Evolutionary conservation across 2,797 vertebrate species (phyloP), one percentile per base, ranked within the genome.

Genomic region (Balearica regulorum): DNA sequence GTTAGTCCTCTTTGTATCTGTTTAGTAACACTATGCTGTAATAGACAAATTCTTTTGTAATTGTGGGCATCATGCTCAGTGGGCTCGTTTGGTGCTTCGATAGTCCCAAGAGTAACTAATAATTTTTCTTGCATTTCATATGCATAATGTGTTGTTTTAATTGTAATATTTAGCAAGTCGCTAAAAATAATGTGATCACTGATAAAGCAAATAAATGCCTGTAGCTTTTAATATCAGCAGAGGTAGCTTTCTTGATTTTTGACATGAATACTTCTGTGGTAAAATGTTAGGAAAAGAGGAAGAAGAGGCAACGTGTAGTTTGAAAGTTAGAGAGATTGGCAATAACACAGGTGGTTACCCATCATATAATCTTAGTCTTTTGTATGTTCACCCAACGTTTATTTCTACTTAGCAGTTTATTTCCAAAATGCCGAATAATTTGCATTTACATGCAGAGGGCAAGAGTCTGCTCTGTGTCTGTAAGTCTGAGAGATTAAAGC

Each of bases 201-300:
- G 48, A 29, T 58, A 24, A 43, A 78, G n/a, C n/a, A 66, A 62
- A 29, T 13, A 80, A 84, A 19, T 24, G 29, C 29, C 69, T 65
- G 26, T 57, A n/a, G 11, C 28, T 55, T 92, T 57, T 75, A 33
- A 4, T 55, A 68, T 37, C 41, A 69, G 31, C 33, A 41, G 65
- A 48, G 16, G 22, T 46, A 83, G 20, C 16, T 6, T 54, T 43
- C 48, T 91, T 92, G 41, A 24, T n/a, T 84, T 87, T 94, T 89
- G 26, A 35, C 14, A 0, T 26, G 28, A 88, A 29, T 87, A n/a
- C 13, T 89, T 0, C 0, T 53, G 5, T 37, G 28, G 44, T 64
- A 57, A 88, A 90, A 87, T 41, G 28, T 64, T 57, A 58, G 55
- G 19, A 87, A 53, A 44, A 80, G 51, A 79, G 33, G 39, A 84